These are phyloP conservation scores for Zaprionus lineosus DNA, from an alignment of 2,888 invertebrate species.

Conservation along the genomic window DNA sequence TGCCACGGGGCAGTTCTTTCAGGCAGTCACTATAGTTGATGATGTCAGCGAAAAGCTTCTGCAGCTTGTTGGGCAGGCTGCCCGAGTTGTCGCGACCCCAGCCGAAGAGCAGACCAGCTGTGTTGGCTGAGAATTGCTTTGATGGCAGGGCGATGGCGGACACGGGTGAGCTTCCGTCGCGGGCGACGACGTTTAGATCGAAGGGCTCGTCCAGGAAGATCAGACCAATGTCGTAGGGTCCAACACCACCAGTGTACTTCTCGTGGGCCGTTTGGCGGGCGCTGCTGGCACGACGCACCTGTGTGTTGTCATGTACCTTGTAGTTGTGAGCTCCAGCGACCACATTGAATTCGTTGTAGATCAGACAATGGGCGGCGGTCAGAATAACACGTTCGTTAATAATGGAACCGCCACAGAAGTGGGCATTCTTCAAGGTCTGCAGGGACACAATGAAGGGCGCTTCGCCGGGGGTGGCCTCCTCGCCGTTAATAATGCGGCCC, in stretches of 20 bases:
- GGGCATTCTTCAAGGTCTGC: conserved; percentile 36
- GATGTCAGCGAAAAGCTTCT: conserved; percentile 66
- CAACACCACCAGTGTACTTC: conserved; percentile 79
- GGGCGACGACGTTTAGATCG: conserved; percentile 61
- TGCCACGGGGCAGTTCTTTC: conserved; percentile 49
- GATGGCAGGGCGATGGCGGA: conserved; percentile 53
- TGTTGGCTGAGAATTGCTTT: conserved; percentile 42
- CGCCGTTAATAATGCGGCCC: conserved; percentile 80
- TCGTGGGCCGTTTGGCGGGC: conserved; percentile 72
- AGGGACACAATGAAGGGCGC: conserved; percentile 83
- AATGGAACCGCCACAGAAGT: conserved; percentile 83
- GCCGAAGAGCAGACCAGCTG: conserved; percentile 64
- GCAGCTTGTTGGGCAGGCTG: conserved; percentile 61
- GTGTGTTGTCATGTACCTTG: conserved; percentile 49
- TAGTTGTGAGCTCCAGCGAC: conserved; percentile 82
- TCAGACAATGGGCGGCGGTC: conserved; percentile 82
- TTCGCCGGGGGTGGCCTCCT: conserved; percentile 77
- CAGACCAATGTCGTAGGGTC: conserved; percentile 84
- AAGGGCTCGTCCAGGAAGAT: conserved; percentile 75
- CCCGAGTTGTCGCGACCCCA: conserved; percentile 78
- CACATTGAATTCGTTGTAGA: conserved; percentile 41
- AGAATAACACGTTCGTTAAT: conserved; percentile 72
- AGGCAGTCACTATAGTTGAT: conserved; percentile 58
- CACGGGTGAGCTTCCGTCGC: conserved; percentile 65
- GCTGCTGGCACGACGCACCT: conserved; percentile 60